Evolutionary conservation across 2,113 vertebrate genomes (phyloP), one percentile per base, ranked within the genome.

Genomic region (Nerophis lumbriciformis): DNA sequence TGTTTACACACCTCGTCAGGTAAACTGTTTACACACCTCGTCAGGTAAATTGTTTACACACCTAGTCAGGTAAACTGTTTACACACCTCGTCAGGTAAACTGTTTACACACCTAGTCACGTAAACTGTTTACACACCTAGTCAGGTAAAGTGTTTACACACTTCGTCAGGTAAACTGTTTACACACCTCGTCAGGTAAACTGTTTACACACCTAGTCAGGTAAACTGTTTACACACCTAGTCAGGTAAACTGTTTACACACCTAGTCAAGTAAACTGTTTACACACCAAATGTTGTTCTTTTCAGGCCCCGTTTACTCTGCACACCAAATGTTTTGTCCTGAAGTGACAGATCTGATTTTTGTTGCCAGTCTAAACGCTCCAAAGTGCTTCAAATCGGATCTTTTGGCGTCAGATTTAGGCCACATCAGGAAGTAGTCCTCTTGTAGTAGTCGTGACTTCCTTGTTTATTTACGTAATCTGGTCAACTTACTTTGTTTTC

Each of bases 1-100:
- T n/a, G n/a, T n/a, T n/a, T n/a, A n/a, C n/a, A n/a, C n/a, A 75
- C 88, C 90, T 65, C 92, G 90, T 84, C 94, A 96, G 93, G 95
- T 98, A 81, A 66, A 86, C 79, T 13, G 57, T 61, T 59, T 62
- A 13, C 28, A 28, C 28, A 28, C n/a, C 8, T 6, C 8, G 10
- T 5, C 8, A 60, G 4, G 12, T 5, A 19, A 19, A 19, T 2
- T 19, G 19, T 19, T 19, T 19, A 19, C 19, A 19, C 19, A 75
- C 88, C 90, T 65, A 92, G 90, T 84, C 94, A 96, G 93, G 95
- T 98, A 81, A 66, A 86, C 79, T 13, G 57, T 61, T 59, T 62
- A 13, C 28, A 28, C 28, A 28, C n/a, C 8, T 6, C 8, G 10
- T 5, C 8, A 60, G 4, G 12, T 5, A 19, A 19, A 19, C 19